Evolutionary conservation across 1,140 invertebrate genomes (phyloP).

Genomic region (Antheraea pernyi): DNA sequence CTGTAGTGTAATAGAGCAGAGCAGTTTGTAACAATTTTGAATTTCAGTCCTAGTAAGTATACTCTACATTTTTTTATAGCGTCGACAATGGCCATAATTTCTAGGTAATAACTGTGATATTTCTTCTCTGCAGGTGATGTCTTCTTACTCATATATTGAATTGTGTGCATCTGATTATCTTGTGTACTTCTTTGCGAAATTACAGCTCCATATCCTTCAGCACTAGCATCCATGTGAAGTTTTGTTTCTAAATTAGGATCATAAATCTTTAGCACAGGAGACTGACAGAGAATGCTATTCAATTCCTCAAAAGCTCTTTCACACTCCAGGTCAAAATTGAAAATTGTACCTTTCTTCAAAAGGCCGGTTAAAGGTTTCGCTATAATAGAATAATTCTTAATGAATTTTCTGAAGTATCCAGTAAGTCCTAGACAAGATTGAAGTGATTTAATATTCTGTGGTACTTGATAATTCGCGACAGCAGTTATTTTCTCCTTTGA

Average conservation of each 20-base stretch:
- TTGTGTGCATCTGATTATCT: conserved; percentile 38
- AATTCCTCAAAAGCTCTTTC: conserved; percentile 19
- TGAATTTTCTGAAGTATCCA: conserved; percentile 46
- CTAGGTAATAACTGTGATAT: conserved; percentile 72
- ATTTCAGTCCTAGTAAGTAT: conserved; percentile 72
- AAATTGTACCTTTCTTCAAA: conserved; percentile 34
- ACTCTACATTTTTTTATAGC: conserved; percentile 73
- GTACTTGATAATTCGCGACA: conserved; percentile 29
- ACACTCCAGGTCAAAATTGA: conserved; percentile 15
- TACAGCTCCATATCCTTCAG: conserved; percentile 40
- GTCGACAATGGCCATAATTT: conserved; percentile 75
- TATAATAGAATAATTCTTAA: conserved; percentile 37
- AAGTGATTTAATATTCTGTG: conserved; percentile 30
- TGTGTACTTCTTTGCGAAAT: conserved; percentile 45
- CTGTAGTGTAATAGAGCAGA: conserved; percentile 56
- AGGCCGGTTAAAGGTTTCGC: conserved; percentile 39
- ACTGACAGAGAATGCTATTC: conserved; percentile 28
- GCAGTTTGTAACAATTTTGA: conserved; percentile 71
- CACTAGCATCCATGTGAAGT: conserved; percentile 57
- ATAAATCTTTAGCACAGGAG: conserved; percentile 53
- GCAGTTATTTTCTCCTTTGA: conserved; percentile 20
- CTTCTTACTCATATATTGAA: conserved; percentile 66
- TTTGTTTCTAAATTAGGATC: conserved; percentile 41
- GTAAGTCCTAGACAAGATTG: conserved; percentile 26
- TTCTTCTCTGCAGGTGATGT: conserved; percentile 58